phyloP scores from a whole-genome alignment of 2,113 vertebrate species.

The Kryptolebias marmoratus region DNA sequence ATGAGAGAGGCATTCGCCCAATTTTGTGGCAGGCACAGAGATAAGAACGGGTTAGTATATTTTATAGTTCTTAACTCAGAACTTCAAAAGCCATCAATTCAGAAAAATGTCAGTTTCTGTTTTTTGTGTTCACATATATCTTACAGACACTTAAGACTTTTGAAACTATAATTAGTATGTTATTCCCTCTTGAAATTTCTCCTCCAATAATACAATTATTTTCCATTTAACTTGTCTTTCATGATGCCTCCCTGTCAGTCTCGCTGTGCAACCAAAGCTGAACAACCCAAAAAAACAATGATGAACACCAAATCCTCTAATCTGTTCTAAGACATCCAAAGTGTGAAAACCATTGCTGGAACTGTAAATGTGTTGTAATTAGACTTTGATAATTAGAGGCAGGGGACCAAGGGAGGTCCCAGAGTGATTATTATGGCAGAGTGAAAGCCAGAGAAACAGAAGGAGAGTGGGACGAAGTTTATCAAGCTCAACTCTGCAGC shows the following conservation, averaged over 20 bases:
- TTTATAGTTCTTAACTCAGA: not conserved
- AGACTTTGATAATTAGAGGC: constrained; percentile 72
- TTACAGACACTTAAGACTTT: not conserved
- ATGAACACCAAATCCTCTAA: constrained; percentile 64
- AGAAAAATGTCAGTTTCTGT: not conserved
- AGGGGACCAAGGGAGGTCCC: constrained; percentile 62
- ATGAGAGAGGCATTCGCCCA: constrained; percentile 7
- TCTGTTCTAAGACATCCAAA: constrained; percentile 57
- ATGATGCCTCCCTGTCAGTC: constrained; percentile 1
- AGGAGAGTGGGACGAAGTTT: constrained; percentile 68
- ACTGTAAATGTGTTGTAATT: constrained; percentile 71
- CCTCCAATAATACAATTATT: not conserved
- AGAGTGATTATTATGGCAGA: constrained; percentile 67
- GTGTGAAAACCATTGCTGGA: constrained; percentile 64
- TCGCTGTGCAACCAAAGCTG: constrained; percentile 27
- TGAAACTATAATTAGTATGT: not conserved
- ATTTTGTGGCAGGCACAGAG: not conserved
- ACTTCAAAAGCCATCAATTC: not conserved
- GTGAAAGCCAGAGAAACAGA: constrained; percentile 67
- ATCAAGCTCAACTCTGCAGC: constrained; percentile 17
- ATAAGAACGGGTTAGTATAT: not conserved
- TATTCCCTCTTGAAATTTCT: too few relatives aligned
- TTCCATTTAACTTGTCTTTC: constrained; percentile 17
- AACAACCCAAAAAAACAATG: constrained; percentile 44
- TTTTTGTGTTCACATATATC: not conserved